phyloP scores from a whole-genome alignment of 2,888 invertebrate species.

The Eledone cirrhosa region DNA sequence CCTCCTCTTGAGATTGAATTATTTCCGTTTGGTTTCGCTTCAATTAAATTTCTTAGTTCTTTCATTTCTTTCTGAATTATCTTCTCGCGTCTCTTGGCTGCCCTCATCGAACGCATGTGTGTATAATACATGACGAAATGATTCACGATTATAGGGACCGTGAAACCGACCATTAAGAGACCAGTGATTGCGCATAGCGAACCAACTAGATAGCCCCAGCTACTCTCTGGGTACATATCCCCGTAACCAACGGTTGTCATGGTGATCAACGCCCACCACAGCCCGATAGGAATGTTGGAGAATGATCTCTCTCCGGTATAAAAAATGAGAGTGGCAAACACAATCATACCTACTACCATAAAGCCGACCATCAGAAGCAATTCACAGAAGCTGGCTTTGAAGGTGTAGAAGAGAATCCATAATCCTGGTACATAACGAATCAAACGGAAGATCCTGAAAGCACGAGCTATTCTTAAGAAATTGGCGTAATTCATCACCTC shows the following conservation, averaged over 20 bases:
- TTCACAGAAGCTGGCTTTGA: conserved; percentile 58
- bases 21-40: background rate
- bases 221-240: conserved; percentile 55
- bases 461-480: conserved; percentile 50
- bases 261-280: conserved; percentile 63
- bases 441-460: conserved; percentile 56
- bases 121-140: conserved; percentile 61
- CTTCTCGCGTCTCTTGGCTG: conserved; percentile 32
- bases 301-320: conserved; percentile 55
- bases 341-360: conserved; percentile 56
- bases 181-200: conserved; percentile 56
- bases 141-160: conserved; percentile 61
- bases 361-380: conserved; percentile 57
- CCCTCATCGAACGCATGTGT: conserved; percentile 48
- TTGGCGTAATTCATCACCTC: conserved; percentile 45
- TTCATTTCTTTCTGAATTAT: conserved; percentile 10
- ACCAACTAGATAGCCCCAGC: conserved; percentile 54
- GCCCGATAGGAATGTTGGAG: conserved; percentile 54
- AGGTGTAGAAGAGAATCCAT: conserved; percentile 59
- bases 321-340: conserved; percentile 60
- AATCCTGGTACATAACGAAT: conserved; percentile 57
- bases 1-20: no score
- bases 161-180: conserved; percentile 57
- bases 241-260: conserved; percentile 64
- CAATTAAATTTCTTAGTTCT: background rate